Evolutionary conservation across 2,113 vertebrate genomes (phyloP).

Genomic region (Dasypus novemcinctus): DNA sequence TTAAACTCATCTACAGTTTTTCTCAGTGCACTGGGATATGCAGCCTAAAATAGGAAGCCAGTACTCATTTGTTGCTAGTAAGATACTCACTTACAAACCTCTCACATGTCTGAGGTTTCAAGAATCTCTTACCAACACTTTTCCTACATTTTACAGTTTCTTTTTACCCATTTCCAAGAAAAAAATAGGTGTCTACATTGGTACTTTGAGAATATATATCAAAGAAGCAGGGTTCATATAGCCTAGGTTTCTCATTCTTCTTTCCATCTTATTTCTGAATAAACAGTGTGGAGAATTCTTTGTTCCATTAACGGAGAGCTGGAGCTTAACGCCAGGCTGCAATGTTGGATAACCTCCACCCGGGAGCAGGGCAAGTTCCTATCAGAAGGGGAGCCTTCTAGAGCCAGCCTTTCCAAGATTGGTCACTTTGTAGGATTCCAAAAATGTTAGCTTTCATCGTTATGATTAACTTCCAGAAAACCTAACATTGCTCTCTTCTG

Average conservation of each 20-base stretch:
- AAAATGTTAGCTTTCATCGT: background rate
- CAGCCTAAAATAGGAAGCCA: background rate
- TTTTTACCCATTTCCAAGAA: background rate
- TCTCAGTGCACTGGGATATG: background rate
- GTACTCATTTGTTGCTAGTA: background rate
- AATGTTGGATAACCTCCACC: background rate
- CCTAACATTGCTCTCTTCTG: background rate
- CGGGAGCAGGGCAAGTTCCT: background rate
- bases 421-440: background rate
- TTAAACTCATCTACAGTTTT: background rate
- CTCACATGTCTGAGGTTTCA: background rate
- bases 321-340: background rate
- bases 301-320: background rate
- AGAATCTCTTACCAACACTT: background rate
- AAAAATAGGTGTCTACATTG: background rate
- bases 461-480: background rate
- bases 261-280: background rate
- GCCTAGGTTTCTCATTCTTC: background rate
- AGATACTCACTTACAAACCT: background rate
- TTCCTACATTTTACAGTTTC: background rate
- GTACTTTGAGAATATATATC: background rate
- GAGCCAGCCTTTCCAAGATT: background rate
- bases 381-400: background rate
- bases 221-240: background rate
- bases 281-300: background rate